Percentiles rank a stretch among this genome's conserved stretches.
These are phyloP conservation scores for Crotalus horridus DNA, from an alignment of 2,113 vertebrate species.

Conservation along the genomic window DNA sequence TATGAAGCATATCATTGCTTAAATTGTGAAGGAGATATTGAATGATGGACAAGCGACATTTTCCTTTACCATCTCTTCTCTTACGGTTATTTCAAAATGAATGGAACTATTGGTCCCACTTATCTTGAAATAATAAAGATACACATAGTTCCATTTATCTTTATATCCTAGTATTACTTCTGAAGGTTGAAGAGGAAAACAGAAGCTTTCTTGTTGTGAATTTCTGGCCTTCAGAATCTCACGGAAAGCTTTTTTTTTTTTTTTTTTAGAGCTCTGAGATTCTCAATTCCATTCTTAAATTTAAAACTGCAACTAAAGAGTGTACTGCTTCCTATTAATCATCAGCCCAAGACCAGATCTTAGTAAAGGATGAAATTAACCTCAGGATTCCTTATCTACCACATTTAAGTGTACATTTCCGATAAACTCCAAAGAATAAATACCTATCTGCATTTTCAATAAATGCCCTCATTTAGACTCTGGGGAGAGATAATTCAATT, in stretches of 20 bases:
- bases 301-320: not conserved
- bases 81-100: not conserved
- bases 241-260: not conserved
- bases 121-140: not conserved
- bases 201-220: not conserved
- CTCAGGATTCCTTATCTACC: not conserved
- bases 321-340: not conserved
- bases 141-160: not conserved
- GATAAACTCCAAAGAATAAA: not conserved
- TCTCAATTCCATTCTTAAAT: not conserved
- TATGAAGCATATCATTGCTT: not conserved
- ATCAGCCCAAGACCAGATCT: not conserved
- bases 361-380: not conserved
- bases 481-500: not conserved
- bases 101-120: not conserved
- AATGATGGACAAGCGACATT: not conserved
- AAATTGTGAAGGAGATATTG: not conserved
- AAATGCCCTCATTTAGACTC: not conserved
- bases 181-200: not conserved
- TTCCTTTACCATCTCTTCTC: not conserved
- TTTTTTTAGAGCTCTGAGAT: not conserved
- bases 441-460: not conserved
- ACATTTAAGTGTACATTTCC: not conserved
- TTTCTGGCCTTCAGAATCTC: not conserved
- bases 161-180: not conserved